Evolutionary conservation across 2,113 vertebrate species (phyloP), one percentile per base, ranked within the genome.

Genomic region (Pedetes capensis): DNA sequence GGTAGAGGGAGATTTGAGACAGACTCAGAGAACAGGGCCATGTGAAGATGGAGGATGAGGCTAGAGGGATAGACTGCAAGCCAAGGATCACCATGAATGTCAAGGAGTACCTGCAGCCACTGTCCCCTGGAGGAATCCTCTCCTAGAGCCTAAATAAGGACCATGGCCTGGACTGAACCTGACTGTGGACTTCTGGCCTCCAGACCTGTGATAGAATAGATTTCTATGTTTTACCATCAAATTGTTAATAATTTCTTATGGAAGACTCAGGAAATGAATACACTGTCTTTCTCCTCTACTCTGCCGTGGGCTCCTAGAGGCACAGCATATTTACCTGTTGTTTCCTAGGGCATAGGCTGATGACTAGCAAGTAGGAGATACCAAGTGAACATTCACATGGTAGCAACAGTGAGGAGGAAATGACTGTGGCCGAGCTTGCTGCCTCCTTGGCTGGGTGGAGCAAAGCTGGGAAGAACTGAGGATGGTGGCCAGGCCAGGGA

Each of bases 401-500:
- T 47, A 49, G 82, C 20, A 75, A 34, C 6, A 63, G 17, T 22
- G 64, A 92, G n/a, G 47, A 64, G 8, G 14, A 25, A 27, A 69
- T 1, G 29, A 44, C 42, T 37, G n/a, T n/a, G n/a, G n/a, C n/a
- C 8, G 80, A 47, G 59, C 42, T 42, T 59, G 11, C 17, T 32
- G 37, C 20, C 64, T 47, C 14, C 5, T 68, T 71, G 89, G 39
- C 66, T 66, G 27, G 12, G 44, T 42, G 20, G 53, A 42, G 39
- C 34, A 32, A 49, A 25, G 34, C 32, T 17, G 74, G 20, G 37
- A 87, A 44, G 25, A 17, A 39, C 17, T 44, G 83, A 72, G 22
- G 53, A 25, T 8, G 11, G 10, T 1, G 6, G 51, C 3, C 12
- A 23, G 0, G 4, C n/a, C n/a, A n/a, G n/a, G n/a, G n/a, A n/a